Base-by-base conservation (phyloP, 2,113 vertebrate species). In the Stercorarius parasiticus region DNA sequence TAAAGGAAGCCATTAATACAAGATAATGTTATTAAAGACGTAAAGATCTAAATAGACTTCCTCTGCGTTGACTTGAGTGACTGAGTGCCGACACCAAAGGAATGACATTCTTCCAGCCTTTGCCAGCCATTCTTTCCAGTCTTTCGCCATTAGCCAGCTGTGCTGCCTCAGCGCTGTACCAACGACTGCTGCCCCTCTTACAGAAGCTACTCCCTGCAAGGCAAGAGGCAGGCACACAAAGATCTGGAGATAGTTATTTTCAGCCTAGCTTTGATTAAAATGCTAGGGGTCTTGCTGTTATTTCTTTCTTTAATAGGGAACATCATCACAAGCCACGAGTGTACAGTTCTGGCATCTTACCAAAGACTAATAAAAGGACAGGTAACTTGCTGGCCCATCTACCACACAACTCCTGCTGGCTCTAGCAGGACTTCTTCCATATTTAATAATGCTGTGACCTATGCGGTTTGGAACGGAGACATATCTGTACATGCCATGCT, bases 391-490 rank as follows among this genome's bases (percentile, higher is more conserved):
- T 71, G 78, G 56, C 62, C 69, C 43, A 27, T 36, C 47, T 76
- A 81, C 55, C 38, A 2, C 20, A 45, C 42, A 73, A 55, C 34
- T 72, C 70, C 84, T 61, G 74, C 71, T 95, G 85, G 27, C 67
- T 88, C 36, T 95, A 92, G 74, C 26, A 9, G 62, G 59, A 42
- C 53, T 32, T 71, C 36, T 64, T 62, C 88, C 64, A 12, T 5
- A 7, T 77, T 70, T 20, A 80, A 59, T 70, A 20, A 42, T 66
- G 59, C 2, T 1, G 0, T 2, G 4, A 73, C 55, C 67, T 36
- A 17, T 1, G 0, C 0, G 0, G 25, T 50, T 73, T 81, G 67
- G 52, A 78, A 71, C 0, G 0, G 50, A 72, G 56, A 49, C 0
- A 0, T 26, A 40, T 67, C 70, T 69, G 32, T 16, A 64, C 9